These are phyloP conservation scores for Apaloderma vittatum DNA, from an alignment of 2,113 vertebrate genomes.

Conservation along the genomic window DNA sequence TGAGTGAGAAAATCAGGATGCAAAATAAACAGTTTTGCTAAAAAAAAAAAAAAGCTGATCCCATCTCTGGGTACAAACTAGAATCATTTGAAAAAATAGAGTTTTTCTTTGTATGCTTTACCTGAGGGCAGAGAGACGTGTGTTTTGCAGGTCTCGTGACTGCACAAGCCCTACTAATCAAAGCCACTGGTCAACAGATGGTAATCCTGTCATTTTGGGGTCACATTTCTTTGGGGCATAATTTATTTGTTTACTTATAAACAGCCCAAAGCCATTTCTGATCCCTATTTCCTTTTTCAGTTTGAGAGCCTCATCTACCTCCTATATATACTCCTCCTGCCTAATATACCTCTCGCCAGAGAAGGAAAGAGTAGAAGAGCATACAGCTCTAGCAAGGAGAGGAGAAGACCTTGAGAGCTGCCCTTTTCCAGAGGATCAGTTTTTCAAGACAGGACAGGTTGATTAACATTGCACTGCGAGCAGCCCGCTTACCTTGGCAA, in stretches of 20 bases:
- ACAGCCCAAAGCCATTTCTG: background rate
- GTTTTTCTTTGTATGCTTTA: constrained; percentile 1
- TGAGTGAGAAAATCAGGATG: constrained; percentile 3
- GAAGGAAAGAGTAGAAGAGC: background rate
- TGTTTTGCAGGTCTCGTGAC: background rate
- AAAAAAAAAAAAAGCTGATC: background rate
- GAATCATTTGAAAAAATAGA: background rate
- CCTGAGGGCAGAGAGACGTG: background rate
- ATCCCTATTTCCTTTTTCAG: background rate
- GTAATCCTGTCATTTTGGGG: background rate
- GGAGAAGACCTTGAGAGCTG: background rate
- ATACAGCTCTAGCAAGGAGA: background rate
- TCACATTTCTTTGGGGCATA: background rate
- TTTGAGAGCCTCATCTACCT: background rate
- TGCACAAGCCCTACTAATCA: background rate
- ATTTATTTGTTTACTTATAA: constrained; percentile 1
- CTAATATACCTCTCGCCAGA: background rate
- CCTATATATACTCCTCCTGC: background rate
- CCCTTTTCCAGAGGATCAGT: background rate
- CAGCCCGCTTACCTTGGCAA: constrained; percentile 90
- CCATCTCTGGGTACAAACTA: background rate
- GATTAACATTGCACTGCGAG: background rate
- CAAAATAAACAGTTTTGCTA: background rate
- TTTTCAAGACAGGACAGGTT: background rate
- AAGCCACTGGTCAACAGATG: background rate